phyloP scores from a whole-genome alignment of 2,113 vertebrate genomes.

The Marcusenius ussheri region DNA sequence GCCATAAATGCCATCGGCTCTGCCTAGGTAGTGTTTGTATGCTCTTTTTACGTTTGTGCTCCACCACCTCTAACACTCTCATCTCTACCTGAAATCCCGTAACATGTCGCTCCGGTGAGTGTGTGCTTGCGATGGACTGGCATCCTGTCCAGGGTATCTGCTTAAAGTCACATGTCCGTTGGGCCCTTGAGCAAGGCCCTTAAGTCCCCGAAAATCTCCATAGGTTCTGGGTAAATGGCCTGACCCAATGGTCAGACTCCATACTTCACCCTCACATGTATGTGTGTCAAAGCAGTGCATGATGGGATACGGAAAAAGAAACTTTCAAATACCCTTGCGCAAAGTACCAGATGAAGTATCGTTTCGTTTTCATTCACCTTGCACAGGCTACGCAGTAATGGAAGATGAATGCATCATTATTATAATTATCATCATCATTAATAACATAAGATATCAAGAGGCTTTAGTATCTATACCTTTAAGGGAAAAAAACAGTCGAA shows the following conservation, averaged over 20 bases:
- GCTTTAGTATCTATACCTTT: background rate
- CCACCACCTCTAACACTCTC: background rate
- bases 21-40: background rate
- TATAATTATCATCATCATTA: background rate
- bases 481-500: background rate
- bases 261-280: background rate
- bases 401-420: background rate
- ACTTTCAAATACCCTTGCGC: background rate
- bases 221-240: background rate
- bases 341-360: background rate
- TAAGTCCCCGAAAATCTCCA: background rate
- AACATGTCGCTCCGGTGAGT: background rate
- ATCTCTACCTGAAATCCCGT: background rate
- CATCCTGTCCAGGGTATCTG: background rate
- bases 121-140: background rate
- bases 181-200: background rate
- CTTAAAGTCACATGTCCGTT: background rate
- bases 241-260: background rate
- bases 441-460: background rate
- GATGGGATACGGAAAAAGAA: background rate
- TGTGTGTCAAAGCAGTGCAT: background rate
- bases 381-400: background rate
- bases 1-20: background rate
- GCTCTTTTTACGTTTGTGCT: background rate
- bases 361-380: background rate